Evolutionary conservation across 2,888 invertebrate species (phyloP).

Genomic region (Phaonia tiefii): DNA sequence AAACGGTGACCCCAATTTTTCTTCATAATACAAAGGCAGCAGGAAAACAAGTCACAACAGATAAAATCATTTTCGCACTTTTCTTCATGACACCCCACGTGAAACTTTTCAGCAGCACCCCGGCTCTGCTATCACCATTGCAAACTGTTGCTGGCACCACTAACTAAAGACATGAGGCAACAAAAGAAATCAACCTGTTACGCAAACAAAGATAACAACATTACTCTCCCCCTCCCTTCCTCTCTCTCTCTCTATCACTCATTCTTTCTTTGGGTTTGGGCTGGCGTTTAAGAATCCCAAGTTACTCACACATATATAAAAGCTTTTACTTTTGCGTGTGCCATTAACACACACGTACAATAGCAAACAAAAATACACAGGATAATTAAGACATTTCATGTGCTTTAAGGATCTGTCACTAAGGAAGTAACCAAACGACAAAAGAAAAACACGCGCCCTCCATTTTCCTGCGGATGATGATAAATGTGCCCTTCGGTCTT

Average conservation of each 20-base stretch:
- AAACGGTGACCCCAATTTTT: conserved; percentile 57
- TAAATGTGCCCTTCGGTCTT: conserved; percentile 33
- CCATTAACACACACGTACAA: conserved; percentile 42
- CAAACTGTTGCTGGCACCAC: too few relatives aligned
- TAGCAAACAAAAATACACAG: too few relatives aligned
- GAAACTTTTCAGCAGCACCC: too few relatives aligned
- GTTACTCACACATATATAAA: too few relatives aligned
- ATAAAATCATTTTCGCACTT: conserved; percentile 22
- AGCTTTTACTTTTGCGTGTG: conserved; percentile 6
- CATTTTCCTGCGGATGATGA: conserved; percentile 11
- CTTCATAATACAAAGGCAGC: neutral
- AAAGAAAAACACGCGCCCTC: neutral
- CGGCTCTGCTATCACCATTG: too few relatives aligned
- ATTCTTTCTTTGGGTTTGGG: too few relatives aligned
- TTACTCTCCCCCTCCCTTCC: neutral
- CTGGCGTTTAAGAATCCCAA: too few relatives aligned
- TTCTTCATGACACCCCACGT: neutral
- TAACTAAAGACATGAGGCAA: neutral
- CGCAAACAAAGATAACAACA: conserved; percentile 15
- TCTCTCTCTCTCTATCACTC: conserved; percentile 3
- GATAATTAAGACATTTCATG: conserved; percentile 52
- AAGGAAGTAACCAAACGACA: neutral
- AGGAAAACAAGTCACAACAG: neutral
- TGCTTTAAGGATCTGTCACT: conserved; percentile 1
- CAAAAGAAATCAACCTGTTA: conserved; percentile 45